Evolutionary conservation across 2,888 invertebrate genomes (phyloP).

Genomic region (Brenthis ino): DNA sequence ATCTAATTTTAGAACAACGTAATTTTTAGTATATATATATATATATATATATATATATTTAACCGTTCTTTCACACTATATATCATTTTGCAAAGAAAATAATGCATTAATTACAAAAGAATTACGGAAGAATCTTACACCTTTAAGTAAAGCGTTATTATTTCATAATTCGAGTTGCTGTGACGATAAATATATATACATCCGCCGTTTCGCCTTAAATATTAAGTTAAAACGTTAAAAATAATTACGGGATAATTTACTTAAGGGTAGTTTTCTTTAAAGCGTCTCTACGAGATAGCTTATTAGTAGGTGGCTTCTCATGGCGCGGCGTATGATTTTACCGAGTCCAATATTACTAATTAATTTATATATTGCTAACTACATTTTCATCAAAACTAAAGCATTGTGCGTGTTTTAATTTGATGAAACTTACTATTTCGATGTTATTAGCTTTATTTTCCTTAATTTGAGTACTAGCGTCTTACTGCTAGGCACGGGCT

Average conservation of each 20-base stretch:
- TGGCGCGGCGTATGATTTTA: too few relatives aligned
- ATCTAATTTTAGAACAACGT: too few relatives aligned
- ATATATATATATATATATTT: background rate
- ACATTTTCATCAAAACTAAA: too few relatives aligned
- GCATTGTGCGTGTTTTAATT: too few relatives aligned
- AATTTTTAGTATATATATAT: too few relatives aligned
- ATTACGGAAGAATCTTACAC: conserved; percentile 59
- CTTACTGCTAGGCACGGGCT: too few relatives aligned
- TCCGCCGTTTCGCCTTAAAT: conserved; percentile 68
- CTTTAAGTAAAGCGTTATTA: conserved; percentile 59
- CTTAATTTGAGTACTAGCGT: too few relatives aligned
- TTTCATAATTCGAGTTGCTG: conserved; percentile 61
- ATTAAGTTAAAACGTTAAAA: conserved; percentile 79
- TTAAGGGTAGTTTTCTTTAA: conserved; percentile 51
- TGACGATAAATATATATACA: conserved; percentile 63
- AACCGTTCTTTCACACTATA: background rate
- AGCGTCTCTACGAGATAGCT: conserved; percentile 23
- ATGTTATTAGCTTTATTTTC: too few relatives aligned
- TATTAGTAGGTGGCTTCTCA: too few relatives aligned
- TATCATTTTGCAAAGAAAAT: conserved; percentile 16
- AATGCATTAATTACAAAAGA: conserved; percentile 49
- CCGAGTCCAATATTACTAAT: too few relatives aligned
- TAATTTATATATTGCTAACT: too few relatives aligned
- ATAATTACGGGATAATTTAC: conserved; percentile 75
- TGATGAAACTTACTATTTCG: too few relatives aligned